These are phyloP conservation scores for Balaeniceps rex DNA, from an alignment of 2,113 vertebrate species.

Conservation along the genomic window DNA sequence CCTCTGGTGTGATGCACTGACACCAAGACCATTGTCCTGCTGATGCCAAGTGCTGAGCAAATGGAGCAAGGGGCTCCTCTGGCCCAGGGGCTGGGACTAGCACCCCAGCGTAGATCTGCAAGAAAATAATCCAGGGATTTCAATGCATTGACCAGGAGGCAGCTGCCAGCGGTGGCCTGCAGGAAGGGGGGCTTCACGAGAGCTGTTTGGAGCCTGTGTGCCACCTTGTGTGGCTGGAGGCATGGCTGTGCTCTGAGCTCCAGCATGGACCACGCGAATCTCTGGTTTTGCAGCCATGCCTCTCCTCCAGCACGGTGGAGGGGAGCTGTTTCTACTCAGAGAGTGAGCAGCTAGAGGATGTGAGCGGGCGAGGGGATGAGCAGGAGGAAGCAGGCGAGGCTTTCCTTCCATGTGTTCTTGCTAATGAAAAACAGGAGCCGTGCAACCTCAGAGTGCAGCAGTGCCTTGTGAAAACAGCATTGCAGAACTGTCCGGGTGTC, in stretches of 20 bases:
- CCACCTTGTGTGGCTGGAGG: neutral
- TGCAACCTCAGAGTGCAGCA: neutral
- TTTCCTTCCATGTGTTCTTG: neutral
- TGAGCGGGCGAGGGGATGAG: neutral
- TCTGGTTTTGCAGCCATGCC: neutral
- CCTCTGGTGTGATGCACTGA: neutral
- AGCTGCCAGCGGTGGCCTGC: neutral
- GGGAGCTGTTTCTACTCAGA: neutral
- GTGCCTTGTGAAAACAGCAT: neutral
- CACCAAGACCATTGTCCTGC: neutral
- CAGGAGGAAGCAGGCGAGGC: neutral
- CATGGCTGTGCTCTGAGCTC: neutral
- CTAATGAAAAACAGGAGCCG: neutral
- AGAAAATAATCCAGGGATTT: neutral
- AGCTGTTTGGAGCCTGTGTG: neutral
- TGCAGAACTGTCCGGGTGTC: neutral
- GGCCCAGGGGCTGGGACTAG: neutral
- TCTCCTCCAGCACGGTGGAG: neutral
- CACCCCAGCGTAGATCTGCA: rapidly evolving
- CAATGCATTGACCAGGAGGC: neutral
- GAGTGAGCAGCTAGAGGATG: neutral
- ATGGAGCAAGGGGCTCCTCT: neutral
- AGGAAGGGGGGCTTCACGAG: neutral
- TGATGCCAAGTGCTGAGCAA: neutral
- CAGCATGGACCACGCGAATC: rapidly evolving